Percentiles rank a stretch among this genome's conserved stretches.
Conservation (phyloP, 1,140 invertebrate genomes). For the Papilio dardanus region DNA sequence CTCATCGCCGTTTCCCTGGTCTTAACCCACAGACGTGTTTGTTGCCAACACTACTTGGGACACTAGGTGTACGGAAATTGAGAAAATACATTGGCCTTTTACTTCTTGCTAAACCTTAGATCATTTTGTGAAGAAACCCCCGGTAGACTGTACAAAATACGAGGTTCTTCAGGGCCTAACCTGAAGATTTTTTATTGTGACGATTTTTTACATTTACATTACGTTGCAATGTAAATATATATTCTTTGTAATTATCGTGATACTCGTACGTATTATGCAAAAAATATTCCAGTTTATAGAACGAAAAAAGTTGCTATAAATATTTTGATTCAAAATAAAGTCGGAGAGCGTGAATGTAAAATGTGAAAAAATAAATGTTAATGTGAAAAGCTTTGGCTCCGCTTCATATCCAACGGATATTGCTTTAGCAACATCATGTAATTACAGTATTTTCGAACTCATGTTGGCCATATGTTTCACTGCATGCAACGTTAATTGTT, state of each 20-base stretch:
- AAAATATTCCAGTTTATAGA: neutral
- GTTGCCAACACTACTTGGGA: no score
- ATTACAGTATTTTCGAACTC: conserved; percentile 38
- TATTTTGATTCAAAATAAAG: conserved; percentile 14
- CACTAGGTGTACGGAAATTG: no score
- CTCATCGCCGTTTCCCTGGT: no score
- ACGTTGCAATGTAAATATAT: no score
- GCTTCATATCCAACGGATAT: conserved; percentile 36
- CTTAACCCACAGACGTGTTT: no score
- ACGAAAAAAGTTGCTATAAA: neutral
- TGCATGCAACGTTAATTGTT: conserved; percentile 31
- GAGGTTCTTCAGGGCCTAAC: no score
- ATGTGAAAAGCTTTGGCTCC: conserved; percentile 35
- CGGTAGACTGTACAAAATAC: no score
- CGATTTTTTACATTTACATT: no score
- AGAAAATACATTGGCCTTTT: no score
- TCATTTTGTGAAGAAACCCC: no score
- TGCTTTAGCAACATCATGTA: conserved; percentile 33
- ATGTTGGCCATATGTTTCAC: conserved; percentile 32
- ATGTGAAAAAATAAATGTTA: conserved; percentile 34
- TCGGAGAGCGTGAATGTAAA: conserved; percentile 8
- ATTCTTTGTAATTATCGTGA: neutral
- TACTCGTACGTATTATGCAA: neutral
- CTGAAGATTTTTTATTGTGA: no score
- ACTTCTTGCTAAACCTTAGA: no score